phyloP scores from a whole-genome alignment of 2,888 invertebrate genomes.

The Proisotoma minuta region DNA sequence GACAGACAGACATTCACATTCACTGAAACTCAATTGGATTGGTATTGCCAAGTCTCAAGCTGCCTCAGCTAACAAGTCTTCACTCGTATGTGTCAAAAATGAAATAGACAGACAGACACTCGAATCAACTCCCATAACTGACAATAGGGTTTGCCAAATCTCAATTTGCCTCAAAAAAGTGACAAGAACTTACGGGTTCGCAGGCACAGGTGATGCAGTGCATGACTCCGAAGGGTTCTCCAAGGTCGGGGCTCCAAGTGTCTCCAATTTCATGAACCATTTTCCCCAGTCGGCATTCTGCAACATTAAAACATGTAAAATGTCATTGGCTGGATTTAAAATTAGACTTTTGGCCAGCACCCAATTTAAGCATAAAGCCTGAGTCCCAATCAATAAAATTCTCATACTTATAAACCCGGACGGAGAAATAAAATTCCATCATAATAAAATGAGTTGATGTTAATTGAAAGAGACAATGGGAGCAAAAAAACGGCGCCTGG shows the following conservation, averaged over 20 bases:
- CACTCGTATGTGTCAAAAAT: no score
- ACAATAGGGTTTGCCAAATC: no score
- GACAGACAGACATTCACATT: no score
- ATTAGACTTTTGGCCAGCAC: neutral
- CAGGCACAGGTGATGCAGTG: slow-evolving; percentile 95
- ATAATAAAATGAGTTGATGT: no score
- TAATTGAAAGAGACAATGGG: no score
- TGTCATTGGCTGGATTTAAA: neutral
- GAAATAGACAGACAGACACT: neutral
- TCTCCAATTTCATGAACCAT: slow-evolving; percentile 80
- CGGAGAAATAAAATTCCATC: no score
- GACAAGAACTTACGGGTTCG: slow-evolving; percentile 68
- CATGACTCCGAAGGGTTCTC: slow-evolving; percentile 88
- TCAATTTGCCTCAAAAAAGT: neutral
- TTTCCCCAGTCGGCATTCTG: slow-evolving; percentile 90
- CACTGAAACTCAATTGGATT: no score
- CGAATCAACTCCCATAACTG: no score
- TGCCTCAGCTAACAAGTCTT: neutral
- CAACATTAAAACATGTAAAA: slow-evolving; percentile 52
- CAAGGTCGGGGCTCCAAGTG: slow-evolving; percentile 87
- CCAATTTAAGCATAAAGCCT: no score
- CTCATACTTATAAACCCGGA: no score
- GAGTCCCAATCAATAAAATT: slow-evolving; percentile 4
- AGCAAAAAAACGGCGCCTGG: no score
- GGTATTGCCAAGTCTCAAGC: neutral